Base-by-base conservation (phyloP, 2,113 vertebrate species). In the Xiphophorus couchianus region DNA sequence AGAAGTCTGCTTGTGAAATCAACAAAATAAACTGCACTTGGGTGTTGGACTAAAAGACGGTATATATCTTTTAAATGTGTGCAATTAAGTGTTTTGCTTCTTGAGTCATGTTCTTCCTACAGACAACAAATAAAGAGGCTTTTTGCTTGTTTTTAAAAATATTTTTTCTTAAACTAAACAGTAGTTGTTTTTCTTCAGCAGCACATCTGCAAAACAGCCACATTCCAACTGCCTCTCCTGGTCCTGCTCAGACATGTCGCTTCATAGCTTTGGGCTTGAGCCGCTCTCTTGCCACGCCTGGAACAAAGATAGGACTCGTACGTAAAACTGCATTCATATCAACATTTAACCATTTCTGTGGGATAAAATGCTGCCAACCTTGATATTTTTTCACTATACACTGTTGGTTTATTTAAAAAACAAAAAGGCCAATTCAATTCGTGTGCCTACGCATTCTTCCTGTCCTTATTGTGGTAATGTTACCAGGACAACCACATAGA, bases 211-310 rank as follows among this genome's bases (percentile, higher is more conserved):
- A 66, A 31, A 69, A 15, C 69, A 66, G 63, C 68, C 62, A 77
- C 94, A 94, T 95, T 94, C 93, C 94, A 65, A 75, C 63, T 39
- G 67, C 76, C 54, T 69, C 62, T 19, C 68, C 78, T 70, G 42
- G 71, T 76, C 80, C 77, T 93, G 94, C 90, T 87, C 78, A 92
- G 88, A 88, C 95, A 95, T 94, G 95, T 91, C 93, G 19, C 7
- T 82, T 17, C 90, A 95, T 89, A 94, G 90, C 75, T 96, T 94
- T 77, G 96, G 95, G 82, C 74, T 95, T 65, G 95, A 96, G 81
- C 95, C 95, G 0, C 86, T 96, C 75, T 95, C 95, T 74, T 95
- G 95, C 89, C 95, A 96, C 71, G 88, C 95, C 89, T 96, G 95
- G 95, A 96, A 95, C 88, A 95, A 95, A 92, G 93, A 95, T 71